These are phyloP conservation scores for Lysiphlebus fabarum DNA, from an alignment of 1,140 invertebrate genomes.

Conservation along the genomic window DNA sequence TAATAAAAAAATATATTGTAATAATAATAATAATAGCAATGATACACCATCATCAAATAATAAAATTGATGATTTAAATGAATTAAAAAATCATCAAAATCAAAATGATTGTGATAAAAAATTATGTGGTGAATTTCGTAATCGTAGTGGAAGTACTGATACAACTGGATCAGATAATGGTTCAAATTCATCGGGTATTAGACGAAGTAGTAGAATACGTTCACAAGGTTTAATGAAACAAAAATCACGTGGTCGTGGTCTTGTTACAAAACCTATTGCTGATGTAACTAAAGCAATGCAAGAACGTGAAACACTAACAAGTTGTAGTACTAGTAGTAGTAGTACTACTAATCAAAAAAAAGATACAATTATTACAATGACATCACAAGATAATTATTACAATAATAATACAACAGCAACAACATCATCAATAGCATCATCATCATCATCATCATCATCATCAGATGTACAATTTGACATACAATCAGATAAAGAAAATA, in stretches of 20 bases:
- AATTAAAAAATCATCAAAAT: background rate
- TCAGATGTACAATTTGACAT: conserved; percentile 34
- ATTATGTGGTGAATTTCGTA: conserved; percentile 38
- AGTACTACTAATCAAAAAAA: conserved; percentile 34
- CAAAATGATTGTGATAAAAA: conserved; percentile 43
- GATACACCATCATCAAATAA: conserved; percentile 41
- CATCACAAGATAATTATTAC: conserved; percentile 25
- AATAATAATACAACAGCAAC: background rate
- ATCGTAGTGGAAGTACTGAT: conserved; percentile 50
- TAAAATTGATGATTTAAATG: background rate
- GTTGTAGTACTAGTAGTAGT: conserved; percentile 46
- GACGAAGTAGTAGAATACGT: conserved; percentile 53
- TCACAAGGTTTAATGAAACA: conserved; percentile 52
- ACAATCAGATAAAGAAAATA: conserved; percentile 43
- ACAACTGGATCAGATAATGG: conserved; percentile 51
- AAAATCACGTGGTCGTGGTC: conserved; percentile 46
- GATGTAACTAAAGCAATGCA: conserved; percentile 42
- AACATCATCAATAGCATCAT: too few species aligned
- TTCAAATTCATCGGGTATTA: conserved; percentile 50
- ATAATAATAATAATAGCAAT: conserved; percentile 53
- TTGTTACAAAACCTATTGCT: conserved; percentile 45
- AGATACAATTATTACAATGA: background rate
- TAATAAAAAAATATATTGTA: conserved; percentile 44
- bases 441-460: background rate
- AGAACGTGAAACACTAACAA: conserved; percentile 33